These are phyloP conservation scores for Chalcosyrphus nemorum DNA, from an alignment of 2,888 invertebrate genomes.

Conservation along the genomic window DNA sequence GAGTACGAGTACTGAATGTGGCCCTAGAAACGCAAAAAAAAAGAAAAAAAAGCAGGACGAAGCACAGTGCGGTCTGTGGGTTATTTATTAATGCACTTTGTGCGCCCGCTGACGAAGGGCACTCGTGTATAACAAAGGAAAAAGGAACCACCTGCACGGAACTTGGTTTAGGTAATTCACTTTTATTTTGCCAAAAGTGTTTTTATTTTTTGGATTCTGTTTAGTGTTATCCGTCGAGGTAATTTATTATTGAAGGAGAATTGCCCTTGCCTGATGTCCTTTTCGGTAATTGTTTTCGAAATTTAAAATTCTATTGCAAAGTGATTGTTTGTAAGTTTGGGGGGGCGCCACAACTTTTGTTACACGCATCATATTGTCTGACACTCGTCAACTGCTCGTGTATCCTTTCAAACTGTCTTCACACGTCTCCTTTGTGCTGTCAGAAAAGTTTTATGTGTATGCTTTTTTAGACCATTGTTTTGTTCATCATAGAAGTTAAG, in stretches of 20 bases:
- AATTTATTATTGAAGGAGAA: conserved; percentile 44
- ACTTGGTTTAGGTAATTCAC: conserved; percentile 34
- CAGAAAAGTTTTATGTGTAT: conserved; percentile 25
- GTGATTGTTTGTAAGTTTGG: conserved; percentile 4
- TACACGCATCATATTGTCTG: conserved; percentile 30
- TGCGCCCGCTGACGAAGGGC: conserved; percentile 51
- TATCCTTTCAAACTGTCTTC: conserved; percentile 32
- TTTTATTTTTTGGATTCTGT: conserved; percentile 11
- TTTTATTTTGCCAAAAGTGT: conserved; percentile 51
- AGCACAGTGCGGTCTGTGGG: conserved; percentile 25
- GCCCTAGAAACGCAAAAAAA: neutral
- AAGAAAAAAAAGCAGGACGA: too few species aligned
- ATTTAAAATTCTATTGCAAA: conserved; percentile 14
- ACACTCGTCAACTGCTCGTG: conserved; percentile 20
- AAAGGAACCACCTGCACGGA: conserved; percentile 36
- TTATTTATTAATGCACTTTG: conserved; percentile 70
- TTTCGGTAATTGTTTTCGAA: neutral
- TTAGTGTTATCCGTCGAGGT: conserved; percentile 44
- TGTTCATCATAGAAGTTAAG: conserved; percentile 9
- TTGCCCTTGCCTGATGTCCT: neutral
- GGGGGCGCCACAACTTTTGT: conserved; percentile 1
- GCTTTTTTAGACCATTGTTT: conserved; percentile 18
- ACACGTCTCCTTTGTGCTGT: conserved; percentile 34
- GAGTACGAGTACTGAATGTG: conserved; percentile 5
- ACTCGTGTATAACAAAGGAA: conserved; percentile 27